A percentile compares a stretch with the other conserved stretches of the same genome.
phyloP scores from a whole-genome alignment of 2,888 invertebrate genomes.

The Ephialtes manifestator region DNA sequence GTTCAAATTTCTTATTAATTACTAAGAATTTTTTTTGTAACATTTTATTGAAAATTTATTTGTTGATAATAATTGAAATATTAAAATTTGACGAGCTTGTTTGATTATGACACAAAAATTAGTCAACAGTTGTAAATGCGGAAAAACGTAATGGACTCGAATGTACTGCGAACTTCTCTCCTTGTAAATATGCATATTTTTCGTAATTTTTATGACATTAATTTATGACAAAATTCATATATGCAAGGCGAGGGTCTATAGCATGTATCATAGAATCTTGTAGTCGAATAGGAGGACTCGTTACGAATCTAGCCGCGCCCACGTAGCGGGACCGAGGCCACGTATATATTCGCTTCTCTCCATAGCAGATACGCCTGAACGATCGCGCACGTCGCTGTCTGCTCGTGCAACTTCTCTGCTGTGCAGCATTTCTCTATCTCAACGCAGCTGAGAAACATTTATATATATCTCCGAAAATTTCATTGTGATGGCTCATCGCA shows the following conservation, averaged over 20 bases:
- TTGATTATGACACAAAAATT: no score
- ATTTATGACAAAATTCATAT: background rate
- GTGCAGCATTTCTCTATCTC: conserved; percentile 18
- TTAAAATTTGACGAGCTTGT: no score
- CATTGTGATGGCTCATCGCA: background rate
- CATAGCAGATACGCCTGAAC: conserved; percentile 74
- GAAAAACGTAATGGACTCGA: background rate
- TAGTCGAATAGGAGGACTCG: conserved; percentile 74
- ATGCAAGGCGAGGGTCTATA: background rate
- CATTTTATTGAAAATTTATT: no score
- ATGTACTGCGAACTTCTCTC: background rate
- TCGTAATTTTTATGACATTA: background rate
- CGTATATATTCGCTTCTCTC: conserved; percentile 70
- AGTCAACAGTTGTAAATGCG: no score
- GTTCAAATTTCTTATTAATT: no score
- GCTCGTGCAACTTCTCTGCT: conserved; percentile 12
- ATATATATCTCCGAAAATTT: background rate
- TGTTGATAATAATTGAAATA: no score
- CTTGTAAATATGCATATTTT: background rate
- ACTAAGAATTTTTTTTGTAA: no score
- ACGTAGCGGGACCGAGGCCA: conserved; percentile 82
- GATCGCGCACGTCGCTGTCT: conserved; percentile 58
- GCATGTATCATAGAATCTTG: conserved; percentile 5
- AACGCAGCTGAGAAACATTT: background rate
- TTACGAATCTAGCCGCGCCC: conserved; percentile 82